Evolutionary conservation across 2,797 vertebrate genomes (phyloP).

Genomic region (Trematomus bernacchii): DNA sequence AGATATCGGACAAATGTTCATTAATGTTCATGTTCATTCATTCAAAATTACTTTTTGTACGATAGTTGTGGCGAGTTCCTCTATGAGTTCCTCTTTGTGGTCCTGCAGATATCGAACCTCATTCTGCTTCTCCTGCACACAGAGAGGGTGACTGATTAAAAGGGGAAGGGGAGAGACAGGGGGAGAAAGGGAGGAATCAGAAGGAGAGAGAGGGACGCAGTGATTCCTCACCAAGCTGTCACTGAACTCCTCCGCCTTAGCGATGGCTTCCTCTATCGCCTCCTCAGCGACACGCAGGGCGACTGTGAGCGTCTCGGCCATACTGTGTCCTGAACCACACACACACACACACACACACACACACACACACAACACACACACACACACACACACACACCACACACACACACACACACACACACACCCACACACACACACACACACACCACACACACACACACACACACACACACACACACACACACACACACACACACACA

Average conservation of each 20-base stretch:
- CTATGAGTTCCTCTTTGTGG: slow-evolving; percentile 95
- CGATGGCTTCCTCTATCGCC: slow-evolving; percentile 96
- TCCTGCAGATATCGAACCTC: slow-evolving; percentile 94
- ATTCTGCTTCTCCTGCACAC: slow-evolving; percentile 92
- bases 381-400: too few relatives aligned
- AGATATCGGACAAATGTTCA: background rate
- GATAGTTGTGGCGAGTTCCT: slow-evolving; percentile 94
- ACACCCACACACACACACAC: too few relatives aligned
- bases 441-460: too few relatives aligned
- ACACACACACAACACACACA: too few relatives aligned
- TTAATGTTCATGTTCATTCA: too few relatives aligned
- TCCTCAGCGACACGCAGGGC: slow-evolving; percentile 97
- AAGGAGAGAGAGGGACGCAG: too few relatives aligned
- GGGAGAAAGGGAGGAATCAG: background rate
- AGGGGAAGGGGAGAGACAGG: background rate
- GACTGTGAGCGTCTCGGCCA: slow-evolving; percentile 96
- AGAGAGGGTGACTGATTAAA: background rate
- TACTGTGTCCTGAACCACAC: slow-evolving; percentile 90
- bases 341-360: slow-evolving; percentile 18
- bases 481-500: slow-evolving; percentile 12
- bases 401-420: too few relatives aligned
- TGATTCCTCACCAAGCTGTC: slow-evolving; percentile 93
- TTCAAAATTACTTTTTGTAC: slow-evolving; percentile 98
- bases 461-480: slow-evolving; percentile 13
- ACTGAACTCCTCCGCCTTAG: slow-evolving; percentile 93